A percentile compares a stretch with the other conserved stretches of the same genome.
These are phyloP conservation scores for Seladonia tumulorum DNA, from an alignment of 2,888 invertebrate species.

Conservation along the genomic window DNA sequence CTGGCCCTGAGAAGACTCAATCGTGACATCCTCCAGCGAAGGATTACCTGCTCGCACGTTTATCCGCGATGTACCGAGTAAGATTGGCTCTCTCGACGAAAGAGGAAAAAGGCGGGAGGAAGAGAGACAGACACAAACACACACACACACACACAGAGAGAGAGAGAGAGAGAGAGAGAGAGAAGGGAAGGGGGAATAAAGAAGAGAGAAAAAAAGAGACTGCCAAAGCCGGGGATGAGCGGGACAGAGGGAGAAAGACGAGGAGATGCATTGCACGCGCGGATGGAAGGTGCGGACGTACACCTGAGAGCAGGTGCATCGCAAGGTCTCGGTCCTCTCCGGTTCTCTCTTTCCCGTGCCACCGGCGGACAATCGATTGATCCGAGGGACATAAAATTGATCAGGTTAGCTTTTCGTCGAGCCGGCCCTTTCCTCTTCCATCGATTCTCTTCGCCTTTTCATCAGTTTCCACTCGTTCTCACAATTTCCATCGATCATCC, in stretches of 20 bases:
- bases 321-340: slow-evolving; percentile 67
- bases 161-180: not conserved
- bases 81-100: slow-evolving; percentile 25
- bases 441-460: slow-evolving; percentile 14
- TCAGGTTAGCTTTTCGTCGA: slow-evolving; percentile 26
- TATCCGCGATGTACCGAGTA: slow-evolving; percentile 2
- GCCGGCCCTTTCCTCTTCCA: not conserved
- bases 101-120: not conserved
- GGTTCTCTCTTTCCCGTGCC: slow-evolving; percentile 49
- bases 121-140: not conserved
- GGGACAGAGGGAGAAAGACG: not conserved
- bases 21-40: slow-evolving; percentile 20
- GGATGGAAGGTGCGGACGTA: slow-evolving; percentile 70
- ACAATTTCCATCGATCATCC: not conserved
- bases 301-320: slow-evolving; percentile 74
- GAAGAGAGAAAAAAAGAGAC: not conserved
- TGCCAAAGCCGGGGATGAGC: not conserved
- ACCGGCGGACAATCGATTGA: slow-evolving; percentile 58
- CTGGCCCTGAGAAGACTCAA: not conserved
- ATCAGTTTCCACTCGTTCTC: not conserved
- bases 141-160: not conserved
- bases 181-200: not conserved
- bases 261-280: slow-evolving; percentile 66
- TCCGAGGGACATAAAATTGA: slow-evolving; percentile 58
- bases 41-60: slow-evolving; percentile 31